A percentile compares a stretch with the other conserved stretches of the same genome.
Evolutionary conservation across 2,888 invertebrate genomes (phyloP).

Genomic region (Oligia fasciuncula): DNA sequence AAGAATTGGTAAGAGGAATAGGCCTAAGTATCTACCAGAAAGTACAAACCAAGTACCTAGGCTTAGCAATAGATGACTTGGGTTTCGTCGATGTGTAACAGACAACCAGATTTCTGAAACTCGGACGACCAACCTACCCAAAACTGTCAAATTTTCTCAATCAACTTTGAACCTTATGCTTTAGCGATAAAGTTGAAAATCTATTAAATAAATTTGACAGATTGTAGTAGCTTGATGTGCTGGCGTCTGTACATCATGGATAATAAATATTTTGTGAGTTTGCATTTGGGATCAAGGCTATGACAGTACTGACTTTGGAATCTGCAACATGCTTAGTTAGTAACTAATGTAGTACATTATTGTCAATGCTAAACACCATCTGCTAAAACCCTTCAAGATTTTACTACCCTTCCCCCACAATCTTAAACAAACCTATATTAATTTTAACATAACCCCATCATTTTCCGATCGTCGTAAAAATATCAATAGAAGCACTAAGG

Average conservation of each 20-base stretch:
- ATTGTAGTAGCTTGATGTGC: too few relatives aligned
- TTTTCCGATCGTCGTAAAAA: constrained; percentile 50
- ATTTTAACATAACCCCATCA: constrained; percentile 36
- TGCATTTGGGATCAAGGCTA: neutral
- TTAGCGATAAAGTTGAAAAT: too few relatives aligned
- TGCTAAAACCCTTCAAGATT: neutral
- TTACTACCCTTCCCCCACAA: neutral
- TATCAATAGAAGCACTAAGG: constrained; percentile 59
- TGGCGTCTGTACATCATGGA: neutral
- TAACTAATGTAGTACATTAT: too few relatives aligned
- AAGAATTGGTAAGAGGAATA: neutral
- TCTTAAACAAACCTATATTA: constrained; percentile 27
- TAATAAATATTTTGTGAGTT: neutral
- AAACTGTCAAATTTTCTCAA: too few relatives aligned
- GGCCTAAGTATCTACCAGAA: neutral
- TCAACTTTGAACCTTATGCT: too few relatives aligned
- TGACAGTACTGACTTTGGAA: neutral
- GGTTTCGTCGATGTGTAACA: neutral
- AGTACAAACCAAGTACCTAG: neutral
- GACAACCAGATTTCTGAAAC: neutral
- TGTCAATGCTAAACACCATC: neutral
- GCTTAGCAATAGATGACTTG: neutral
- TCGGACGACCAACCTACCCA: neutral
- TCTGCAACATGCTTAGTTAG: neutral
- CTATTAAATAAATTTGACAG: too few relatives aligned